These are phyloP conservation scores for Eublepharis macularius DNA, from an alignment of 2,113 vertebrate genomes.

Conservation along the genomic window DNA sequence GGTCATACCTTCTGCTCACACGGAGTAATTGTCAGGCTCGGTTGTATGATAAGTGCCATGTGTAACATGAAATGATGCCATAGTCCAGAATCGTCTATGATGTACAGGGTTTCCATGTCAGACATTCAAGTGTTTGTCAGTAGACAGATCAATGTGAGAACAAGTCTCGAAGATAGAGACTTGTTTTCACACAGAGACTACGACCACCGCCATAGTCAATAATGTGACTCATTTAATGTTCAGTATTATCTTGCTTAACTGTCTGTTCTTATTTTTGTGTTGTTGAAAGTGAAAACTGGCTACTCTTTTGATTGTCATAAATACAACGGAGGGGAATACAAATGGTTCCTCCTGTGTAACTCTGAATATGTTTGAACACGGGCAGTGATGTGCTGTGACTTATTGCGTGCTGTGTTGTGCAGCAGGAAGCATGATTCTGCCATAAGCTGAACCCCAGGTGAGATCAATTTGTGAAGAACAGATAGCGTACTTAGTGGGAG, in stretches of 20 bases:
- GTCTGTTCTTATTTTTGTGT: neutral
- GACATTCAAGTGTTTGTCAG: neutral
- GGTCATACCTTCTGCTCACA: no score
- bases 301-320: neutral
- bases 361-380: neutral
- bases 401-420: neutral
- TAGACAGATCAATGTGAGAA: neutral
- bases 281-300: neutral
- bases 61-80: neutral
- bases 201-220: neutral
- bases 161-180: neutral
- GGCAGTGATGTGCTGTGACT: neutral
- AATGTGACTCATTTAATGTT: neutral
- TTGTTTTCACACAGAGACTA: no score
- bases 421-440: neutral
- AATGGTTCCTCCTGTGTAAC: neutral
- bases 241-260: neutral
- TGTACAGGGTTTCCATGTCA: neutral
- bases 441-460: neutral
- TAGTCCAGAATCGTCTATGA: neutral
- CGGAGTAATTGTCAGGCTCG: no score
- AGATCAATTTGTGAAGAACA: neutral
- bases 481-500: neutral
- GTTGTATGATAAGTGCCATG: neutral
- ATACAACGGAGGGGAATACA: neutral